These are phyloP conservation scores for Drosophila eohydei DNA, from an alignment of 2,888 invertebrate genomes.

Conservation along the genomic window DNA sequence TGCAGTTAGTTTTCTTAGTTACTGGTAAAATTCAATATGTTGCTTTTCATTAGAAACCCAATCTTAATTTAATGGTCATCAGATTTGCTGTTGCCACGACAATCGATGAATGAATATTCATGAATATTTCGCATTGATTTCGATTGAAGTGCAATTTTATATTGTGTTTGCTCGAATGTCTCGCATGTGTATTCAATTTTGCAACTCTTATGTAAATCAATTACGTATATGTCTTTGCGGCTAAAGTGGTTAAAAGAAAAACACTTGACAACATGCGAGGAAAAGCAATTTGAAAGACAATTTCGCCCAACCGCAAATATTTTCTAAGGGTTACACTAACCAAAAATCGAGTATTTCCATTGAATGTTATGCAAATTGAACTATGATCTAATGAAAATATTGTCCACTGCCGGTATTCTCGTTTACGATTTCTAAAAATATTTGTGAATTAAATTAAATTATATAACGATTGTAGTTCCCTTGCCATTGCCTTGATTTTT, in stretches of 20 bases:
- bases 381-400: background rate
- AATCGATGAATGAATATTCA: slow-evolving; percentile 7
- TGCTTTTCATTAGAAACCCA: slow-evolving; percentile 29
- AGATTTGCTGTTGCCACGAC: slow-evolving; percentile 12
- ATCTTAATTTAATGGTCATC: slow-evolving; percentile 8
- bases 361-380: background rate
- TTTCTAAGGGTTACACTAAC: slow-evolving; percentile 31
- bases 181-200: slow-evolving; percentile 42
- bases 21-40: slow-evolving; percentile 21
- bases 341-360: background rate
- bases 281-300: slow-evolving; percentile 66
- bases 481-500: background rate
- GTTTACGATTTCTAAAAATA: background rate
- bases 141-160: slow-evolving; percentile 39
- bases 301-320: slow-evolving; percentile 44
- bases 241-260: slow-evolving; percentile 7
- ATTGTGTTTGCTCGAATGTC: slow-evolving; percentile 16
- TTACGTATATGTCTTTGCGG: slow-evolving; percentile 40
- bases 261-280: slow-evolving; percentile 41
- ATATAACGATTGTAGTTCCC: background rate
- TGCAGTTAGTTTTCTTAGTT: slow-evolving; percentile 14
- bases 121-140: background rate
- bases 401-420: background rate
- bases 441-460: background rate
- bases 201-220: slow-evolving; percentile 36